Base-by-base conservation (phyloP, 2,888 invertebrate species). In the Branchellion lobata region DNA sequence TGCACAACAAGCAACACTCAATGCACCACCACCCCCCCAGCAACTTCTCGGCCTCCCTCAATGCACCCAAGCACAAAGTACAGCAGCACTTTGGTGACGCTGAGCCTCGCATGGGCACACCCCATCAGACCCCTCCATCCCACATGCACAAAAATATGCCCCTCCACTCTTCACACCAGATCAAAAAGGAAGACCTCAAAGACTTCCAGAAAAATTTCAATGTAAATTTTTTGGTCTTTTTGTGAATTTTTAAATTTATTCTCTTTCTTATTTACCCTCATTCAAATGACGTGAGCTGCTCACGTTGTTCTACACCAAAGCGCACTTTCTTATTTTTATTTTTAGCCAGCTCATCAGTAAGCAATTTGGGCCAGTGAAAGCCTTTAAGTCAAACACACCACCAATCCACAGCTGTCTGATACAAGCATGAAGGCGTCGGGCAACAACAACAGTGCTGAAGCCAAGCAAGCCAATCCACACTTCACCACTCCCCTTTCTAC, bases 121-220 rank as follows among this genome's bases (percentile, higher is more conserved):
- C 40, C 5, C 40, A 40, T 14, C 40, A 40, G 40, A 14, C 8
- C 14, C 40, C 40, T 40, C 14, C 40, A 5, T 5, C 40, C 40
- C 8, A 14, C 40, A 5, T 8, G 8, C 40, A 40, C 40, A 57
- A 57, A n/a, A 57, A 57, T n/a, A 5, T 57, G 21, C 24, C 61
- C 3, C 24, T 24, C 3, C 61, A 57, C 24, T n/a, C 8, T 8
- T 5, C 5, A 57, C 61, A 24, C 24, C 47, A 8, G 8, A 5
- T 24, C 21, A 57, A 57, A n/a, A 57, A 57, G 24, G 61, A 18
- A 24, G 61, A 57, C 24, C 61, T 57, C 14, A 24, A 57, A 57
- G 61, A 57, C 21, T 57, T 57, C 61, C 61, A 57, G n/a, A n/a
- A 57, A 29, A 69, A 24, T 18, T 69, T 69, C 33, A 33, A 27